These are phyloP conservation scores for Athene cunicularia DNA, from an alignment of 2,113 vertebrate genomes.

Conservation along the genomic window DNA sequence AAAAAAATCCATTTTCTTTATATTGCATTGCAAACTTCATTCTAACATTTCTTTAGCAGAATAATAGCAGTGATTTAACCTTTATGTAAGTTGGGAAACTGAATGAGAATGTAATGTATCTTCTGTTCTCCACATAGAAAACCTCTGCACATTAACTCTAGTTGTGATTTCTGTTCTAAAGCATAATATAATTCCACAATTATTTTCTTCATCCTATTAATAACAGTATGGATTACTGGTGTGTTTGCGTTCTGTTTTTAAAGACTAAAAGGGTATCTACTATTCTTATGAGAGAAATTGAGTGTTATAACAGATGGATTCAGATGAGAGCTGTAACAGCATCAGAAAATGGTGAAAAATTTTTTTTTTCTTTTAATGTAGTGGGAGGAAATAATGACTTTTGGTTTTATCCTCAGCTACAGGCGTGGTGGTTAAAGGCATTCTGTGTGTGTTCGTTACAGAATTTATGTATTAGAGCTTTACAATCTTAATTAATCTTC, in stretches of 20 bases:
- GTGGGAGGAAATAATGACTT: background rate
- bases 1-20: background rate
- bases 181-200: background rate
- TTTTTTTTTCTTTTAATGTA: background rate
- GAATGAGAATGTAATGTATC: background rate
- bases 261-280: background rate
- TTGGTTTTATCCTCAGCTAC: background rate
- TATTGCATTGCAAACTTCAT: background rate
- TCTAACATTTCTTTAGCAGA: background rate
- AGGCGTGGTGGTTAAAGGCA: background rate
- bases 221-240: background rate
- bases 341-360: background rate
- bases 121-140: background rate
- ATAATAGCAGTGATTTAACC: background rate
- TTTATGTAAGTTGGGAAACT: background rate
- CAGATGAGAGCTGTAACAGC: background rate
- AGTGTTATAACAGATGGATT: background rate
- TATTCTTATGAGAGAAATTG: background rate
- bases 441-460: background rate
- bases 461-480: background rate
- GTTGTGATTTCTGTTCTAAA: background rate
- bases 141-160: background rate
- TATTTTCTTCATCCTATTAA: background rate
- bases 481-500: background rate
- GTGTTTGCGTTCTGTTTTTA: background rate